Base-by-base conservation (phyloP, 2,797 vertebrate species). In the Channa striata region DNA sequence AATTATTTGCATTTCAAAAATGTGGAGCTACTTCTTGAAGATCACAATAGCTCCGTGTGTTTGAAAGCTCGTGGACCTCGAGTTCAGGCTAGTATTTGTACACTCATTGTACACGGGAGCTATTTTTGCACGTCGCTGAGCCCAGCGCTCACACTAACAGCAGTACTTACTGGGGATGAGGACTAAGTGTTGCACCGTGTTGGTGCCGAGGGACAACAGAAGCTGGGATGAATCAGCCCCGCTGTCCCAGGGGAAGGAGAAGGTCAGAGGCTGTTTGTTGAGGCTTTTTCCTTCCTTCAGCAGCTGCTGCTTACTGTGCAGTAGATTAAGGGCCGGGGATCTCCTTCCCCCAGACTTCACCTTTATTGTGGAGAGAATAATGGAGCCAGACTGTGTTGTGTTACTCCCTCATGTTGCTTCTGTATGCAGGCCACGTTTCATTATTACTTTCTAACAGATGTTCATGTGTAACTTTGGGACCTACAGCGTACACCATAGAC, bases 401-500 rank as follows among this genome's bases (percentile, higher is more conserved):
- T 47, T 39, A 1, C 11, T 44, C n/a, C 9, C 34, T 59, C 10
- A 37, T 74, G 47, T 67, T 65, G 49, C 5, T 68, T 60, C 70
- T n/a, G 43, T 20, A 58, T 59, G 14, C 11, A 54, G 23, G 8
- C 44, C 16, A 37, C 19, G 53, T 39, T 23, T 52, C 6, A 36
- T 61, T 16, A 40, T 72, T 43, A 60, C 11, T 56, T 17, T 74
- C 8, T 60, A 25, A 60, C 40, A 3, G 13, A 3, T 51, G 2
- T 72, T 37, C 30, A 40, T 57, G 23, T 65, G 59, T 77, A 49
- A 11, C 8, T 46, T n/a, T 44, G 51, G 51, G 42, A 48, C 63
- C 59, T 33, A 7, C 69, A 94, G 93, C 33, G 0, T 92, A 79
- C 59, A 92, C 75, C 6, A 93, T 95, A 64, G 88, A 94, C 9